A percentile compares a stretch with the other conserved stretches of the same genome.
phyloP scores from a whole-genome alignment of 2,113 vertebrate genomes.

The Microcebus ravelobensis region DNA sequence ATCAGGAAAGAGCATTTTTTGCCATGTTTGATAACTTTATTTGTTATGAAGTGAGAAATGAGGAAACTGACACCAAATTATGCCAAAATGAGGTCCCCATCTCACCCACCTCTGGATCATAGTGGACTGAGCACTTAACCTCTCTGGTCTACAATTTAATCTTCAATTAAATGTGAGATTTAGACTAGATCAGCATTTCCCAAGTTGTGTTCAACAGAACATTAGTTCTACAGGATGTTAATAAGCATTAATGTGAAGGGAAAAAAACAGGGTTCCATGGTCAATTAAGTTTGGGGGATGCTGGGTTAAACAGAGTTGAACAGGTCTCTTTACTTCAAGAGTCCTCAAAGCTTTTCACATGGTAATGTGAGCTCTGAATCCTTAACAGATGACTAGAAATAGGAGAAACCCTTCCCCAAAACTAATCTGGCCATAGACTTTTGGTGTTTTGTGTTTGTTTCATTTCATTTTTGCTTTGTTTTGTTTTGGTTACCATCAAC shows the following conservation, averaged over 20 bases:
- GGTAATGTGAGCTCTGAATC: background rate
- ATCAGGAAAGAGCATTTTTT: background rate
- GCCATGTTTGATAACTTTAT: background rate
- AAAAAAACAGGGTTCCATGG: background rate
- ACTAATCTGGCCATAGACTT: background rate
- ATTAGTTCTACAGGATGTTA: conserved; percentile 54
- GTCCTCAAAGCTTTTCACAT: conserved; percentile 12
- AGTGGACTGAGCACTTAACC: background rate
- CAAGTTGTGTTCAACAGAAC: conserved; percentile 50
- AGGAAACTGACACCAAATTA: background rate
- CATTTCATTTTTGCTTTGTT: background rate
- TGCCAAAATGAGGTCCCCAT: background rate
- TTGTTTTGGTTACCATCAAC: background rate
- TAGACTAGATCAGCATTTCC: conserved; percentile 42
- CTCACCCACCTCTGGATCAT: background rate
- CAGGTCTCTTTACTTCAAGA: background rate
- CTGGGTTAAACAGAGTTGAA: conserved; percentile 3
- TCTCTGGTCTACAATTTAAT: conserved; percentile 10
- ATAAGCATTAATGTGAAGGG: conserved; percentile 12
- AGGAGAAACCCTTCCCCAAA: background rate
- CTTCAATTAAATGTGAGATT: conserved; percentile 21
- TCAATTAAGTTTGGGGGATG: conserved; percentile 5
- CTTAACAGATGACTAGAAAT: background rate
- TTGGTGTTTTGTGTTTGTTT: background rate
- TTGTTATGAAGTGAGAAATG: background rate